Evolutionary conservation across 2,888 invertebrate species (phyloP).

Genomic region (Eristalinus sepulchralis): DNA sequence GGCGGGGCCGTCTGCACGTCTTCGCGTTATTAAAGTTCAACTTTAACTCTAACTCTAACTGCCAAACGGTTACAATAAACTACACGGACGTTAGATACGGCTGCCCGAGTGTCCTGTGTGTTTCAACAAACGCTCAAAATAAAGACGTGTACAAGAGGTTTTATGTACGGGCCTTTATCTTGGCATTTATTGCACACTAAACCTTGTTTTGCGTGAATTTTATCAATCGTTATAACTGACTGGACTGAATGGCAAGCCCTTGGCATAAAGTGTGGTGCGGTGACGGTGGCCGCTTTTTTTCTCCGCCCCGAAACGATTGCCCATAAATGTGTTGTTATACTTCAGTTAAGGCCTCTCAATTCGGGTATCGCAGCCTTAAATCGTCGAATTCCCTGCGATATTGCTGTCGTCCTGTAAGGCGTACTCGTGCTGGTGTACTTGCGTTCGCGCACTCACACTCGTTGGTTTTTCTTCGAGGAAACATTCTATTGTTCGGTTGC

Average conservation of each 20-base stretch:
- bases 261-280: not conserved
- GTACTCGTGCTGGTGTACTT: not conserved
- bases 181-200: constrained; percentile 7
- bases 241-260: not conserved
- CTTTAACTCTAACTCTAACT: not conserved
- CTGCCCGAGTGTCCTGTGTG: not conserved
- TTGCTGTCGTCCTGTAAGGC: not conserved
- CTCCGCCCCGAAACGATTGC: not conserved
- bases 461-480: not conserved
- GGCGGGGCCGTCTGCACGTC: not conserved
- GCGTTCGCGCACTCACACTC: not conserved
- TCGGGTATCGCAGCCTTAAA: not conserved
- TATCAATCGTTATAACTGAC: constrained; percentile 9
- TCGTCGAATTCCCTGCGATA: not conserved
- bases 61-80: not conserved
- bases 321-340: constrained; percentile 6
- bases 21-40: not conserved
- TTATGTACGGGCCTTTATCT: not conserved
- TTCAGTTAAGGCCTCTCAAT: constrained; percentile 1
- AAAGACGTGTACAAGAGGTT: not conserved
- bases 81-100: not conserved
- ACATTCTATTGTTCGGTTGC: constrained; percentile 22
- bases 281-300: not conserved
- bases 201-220: constrained; percentile 8
- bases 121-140: not conserved